phyloP scores from a whole-genome alignment of 2,888 invertebrate species.

The Dicyrtoma fusca region DNA sequence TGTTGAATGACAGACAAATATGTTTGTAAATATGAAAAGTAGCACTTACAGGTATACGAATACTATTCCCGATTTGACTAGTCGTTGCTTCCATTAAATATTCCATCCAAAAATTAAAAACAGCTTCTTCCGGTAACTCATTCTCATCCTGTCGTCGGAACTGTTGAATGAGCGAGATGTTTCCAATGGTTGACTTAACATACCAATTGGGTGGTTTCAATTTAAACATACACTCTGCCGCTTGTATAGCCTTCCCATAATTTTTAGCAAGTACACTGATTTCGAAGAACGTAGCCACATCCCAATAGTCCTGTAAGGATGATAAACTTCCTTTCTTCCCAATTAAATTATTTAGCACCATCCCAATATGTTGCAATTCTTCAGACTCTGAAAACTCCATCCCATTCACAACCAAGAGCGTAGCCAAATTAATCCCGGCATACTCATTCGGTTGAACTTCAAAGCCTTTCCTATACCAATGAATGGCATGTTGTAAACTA shows the following conservation, averaged over 20 bases:
- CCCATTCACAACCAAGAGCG: slow-evolving; percentile 92
- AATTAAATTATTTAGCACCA: slow-evolving; percentile 94
- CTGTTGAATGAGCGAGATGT: slow-evolving; percentile 89
- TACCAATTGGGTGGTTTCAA: slow-evolving; percentile 91
- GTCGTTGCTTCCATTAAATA: slow-evolving; percentile 95
- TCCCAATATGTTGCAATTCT: slow-evolving; percentile 88
- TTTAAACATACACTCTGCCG: slow-evolving; percentile 92
- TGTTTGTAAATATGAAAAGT: too few species aligned
- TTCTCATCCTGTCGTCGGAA: slow-evolving; percentile 79
- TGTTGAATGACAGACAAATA: too few species aligned
- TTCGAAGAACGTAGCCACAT: slow-evolving; percentile 98
- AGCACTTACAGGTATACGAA: slow-evolving; percentile 87
- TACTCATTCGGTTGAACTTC: slow-evolving; percentile 99
- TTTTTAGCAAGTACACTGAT: slow-evolving; percentile 97
- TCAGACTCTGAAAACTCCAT: slow-evolving; percentile 91
- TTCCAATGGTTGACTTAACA: slow-evolving; percentile 94
- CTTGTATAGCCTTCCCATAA: slow-evolving; percentile 94
- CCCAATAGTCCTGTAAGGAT: slow-evolving; percentile 96
- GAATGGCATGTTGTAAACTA: slow-evolving; percentile 87
- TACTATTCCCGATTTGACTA: slow-evolving; percentile 75
- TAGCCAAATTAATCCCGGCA: slow-evolving; percentile 98
- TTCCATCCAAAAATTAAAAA: slow-evolving; percentile 98
- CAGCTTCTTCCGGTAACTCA: slow-evolving; percentile 74
- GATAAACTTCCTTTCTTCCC: slow-evolving; percentile 95
- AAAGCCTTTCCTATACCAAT: slow-evolving; percentile 97